These are phyloP conservation scores for Gobiocypris rarus DNA, from an alignment of 2,113 vertebrate genomes.

Conservation along the genomic window DNA sequence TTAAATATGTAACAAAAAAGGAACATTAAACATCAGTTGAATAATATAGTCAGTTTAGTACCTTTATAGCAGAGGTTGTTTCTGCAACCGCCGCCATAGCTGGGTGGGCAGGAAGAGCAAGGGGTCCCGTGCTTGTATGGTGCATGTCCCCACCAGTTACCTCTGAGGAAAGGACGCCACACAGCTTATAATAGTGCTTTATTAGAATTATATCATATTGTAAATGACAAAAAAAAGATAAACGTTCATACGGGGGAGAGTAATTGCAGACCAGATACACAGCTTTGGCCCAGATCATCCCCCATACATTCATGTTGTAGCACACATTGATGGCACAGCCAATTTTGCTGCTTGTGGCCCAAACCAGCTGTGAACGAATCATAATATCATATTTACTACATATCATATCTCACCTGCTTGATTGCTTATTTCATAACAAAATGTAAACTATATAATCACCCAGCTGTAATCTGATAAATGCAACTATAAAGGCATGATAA, in stretches of 20 bases:
- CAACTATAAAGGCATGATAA: no score
- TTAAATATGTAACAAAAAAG: no score
- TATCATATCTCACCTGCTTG: background rate
- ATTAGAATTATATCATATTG: background rate
- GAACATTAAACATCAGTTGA: background rate
- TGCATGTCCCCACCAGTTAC: conserved; percentile 98
- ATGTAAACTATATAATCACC: background rate
- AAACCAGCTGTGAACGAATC: conserved; percentile 84
- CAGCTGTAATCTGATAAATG: no score
- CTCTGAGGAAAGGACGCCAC: conserved; percentile 72
- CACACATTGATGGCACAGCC: conserved; percentile 97
- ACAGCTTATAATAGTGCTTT: background rate
- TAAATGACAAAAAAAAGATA: background rate
- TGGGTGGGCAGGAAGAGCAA: conserved; percentile 94
- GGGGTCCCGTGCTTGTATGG: conserved; percentile 92
- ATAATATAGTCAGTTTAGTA: conserved; percentile 54
- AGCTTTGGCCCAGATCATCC: conserved; percentile 97
- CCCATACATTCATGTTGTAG: conserved; percentile 99
- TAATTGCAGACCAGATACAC: conserved; percentile 99
- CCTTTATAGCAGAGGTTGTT: conserved; percentile 97
- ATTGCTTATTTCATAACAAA: background rate
- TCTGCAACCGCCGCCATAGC: conserved; percentile 93
- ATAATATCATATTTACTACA: background rate
- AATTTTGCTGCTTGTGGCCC: conserved; percentile 95
- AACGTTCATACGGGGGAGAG: conserved; percentile 90